Evolutionary conservation across 2,888 invertebrate species (phyloP), one percentile per base, ranked within the genome.

Genomic region (Boloria euphrosyne): DNA sequence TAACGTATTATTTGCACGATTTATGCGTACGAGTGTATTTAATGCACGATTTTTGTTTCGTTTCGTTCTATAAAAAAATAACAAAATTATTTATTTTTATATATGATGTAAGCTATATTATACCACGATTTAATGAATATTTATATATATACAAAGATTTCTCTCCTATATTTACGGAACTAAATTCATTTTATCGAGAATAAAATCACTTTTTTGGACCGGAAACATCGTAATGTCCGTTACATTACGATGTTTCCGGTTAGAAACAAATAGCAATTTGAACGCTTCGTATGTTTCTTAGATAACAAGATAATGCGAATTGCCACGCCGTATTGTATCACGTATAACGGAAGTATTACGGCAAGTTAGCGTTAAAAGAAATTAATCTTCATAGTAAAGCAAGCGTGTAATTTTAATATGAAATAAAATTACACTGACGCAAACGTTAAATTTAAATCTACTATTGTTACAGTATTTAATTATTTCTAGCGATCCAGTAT

Each of bases 231-330:
- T 58, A 58, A 55, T 47, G 16, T 27, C 49, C 64, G 50, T 64
- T 67, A 67, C 69, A n/a, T n/a, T n/a, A n/a, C n/a, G n/a, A n/a
- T n/a, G n/a, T n/a, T n/a, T n/a, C n/a, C n/a, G 67, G 58, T 62
- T 53, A 16, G 18, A 62, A 62, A 67, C 67, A 65, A 67, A 69
- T 63, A 67, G 57, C 60, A 53, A 64, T 67, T 64, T 58, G 57
- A 75, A 65, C 67, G 68, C 65, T 63, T 49, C 57, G 63, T 64
- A 65, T 49, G 53, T 53, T 54, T 62, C 65, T 67, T 67, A 70
- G 71, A 71, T 69, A 71, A 69, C 67, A 16, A 69, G 64, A 71
- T 65, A 60, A 65, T 64, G 57, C 64, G 44, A 61, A 69, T 66
- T 63, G 64, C 60, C 31, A 22, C 55, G 51, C 58, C 61, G 67